Conservation (phyloP, 37 sponge, comb jelly and placozoan genomes). For the Halisarca cf. caerulea region DNA sequence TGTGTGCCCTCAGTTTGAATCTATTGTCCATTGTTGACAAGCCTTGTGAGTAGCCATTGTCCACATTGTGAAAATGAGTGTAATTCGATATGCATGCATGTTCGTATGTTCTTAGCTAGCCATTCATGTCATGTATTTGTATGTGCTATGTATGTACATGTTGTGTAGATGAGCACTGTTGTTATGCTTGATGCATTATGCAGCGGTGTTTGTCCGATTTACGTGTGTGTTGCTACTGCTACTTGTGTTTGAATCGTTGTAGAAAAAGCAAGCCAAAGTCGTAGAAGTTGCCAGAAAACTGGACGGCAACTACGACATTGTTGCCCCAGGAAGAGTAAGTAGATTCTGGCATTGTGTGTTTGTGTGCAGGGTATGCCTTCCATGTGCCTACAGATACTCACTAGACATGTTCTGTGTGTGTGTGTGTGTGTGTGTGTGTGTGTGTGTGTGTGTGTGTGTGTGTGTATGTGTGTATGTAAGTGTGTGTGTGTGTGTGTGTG, state of each 20-base stretch:
- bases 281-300: conserved; percentile 47
- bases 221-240: background rate
- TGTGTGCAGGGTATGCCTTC: no score
- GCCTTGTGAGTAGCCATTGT: no score
- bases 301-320: conserved; percentile 39
- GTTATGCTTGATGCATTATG: no score
- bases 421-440: background rate
- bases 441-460: background rate
- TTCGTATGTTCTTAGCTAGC: background rate
- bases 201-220: no score
- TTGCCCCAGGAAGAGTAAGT: conserved; percentile 63
- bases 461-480: no score
- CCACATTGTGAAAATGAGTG: no score
- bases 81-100: background rate
- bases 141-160: no score
- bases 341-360: no score
- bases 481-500: no score
- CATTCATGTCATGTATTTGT: background rate
- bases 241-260: background rate
- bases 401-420: conserved; percentile 7
- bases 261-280: conserved; percentile 64
- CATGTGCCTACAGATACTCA: background rate
- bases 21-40: no score
- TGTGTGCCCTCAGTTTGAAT: no score
- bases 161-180: no score